Evolutionary conservation across 2,113 vertebrate genomes (phyloP).

Genomic region (Labrus mixtus): DNA sequence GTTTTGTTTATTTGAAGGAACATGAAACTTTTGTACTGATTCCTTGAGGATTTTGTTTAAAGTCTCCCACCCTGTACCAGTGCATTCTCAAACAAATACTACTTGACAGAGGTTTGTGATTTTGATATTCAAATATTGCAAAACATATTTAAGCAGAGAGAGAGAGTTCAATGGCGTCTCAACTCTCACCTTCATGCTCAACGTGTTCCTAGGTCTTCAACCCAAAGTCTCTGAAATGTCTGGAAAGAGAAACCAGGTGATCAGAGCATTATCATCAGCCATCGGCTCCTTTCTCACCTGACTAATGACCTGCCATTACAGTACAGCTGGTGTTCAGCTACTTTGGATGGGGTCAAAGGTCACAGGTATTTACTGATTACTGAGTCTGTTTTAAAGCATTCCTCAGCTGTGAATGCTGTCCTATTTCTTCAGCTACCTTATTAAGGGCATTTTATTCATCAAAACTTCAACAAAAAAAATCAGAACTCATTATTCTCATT

Average conservation of each 20-base stretch:
- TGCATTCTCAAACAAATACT: not conserved
- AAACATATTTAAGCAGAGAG: not conserved
- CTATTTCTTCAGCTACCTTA: not conserved
- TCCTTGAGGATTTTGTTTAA: not conserved
- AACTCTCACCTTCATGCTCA: conserved; percentile 1
- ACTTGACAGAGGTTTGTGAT: not conserved
- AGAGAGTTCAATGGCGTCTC: not conserved
- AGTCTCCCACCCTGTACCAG: not conserved
- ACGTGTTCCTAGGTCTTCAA: not conserved
- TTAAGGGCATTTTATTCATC: not conserved
- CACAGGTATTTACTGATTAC: conserved; percentile 36
- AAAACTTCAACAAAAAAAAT: not conserved
- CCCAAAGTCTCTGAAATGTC: not conserved
- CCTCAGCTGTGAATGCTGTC: not conserved
- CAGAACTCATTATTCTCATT: not conserved
- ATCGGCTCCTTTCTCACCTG: conserved; percentile 20
- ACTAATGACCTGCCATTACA: conserved; percentile 58
- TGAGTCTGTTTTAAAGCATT: conserved; percentile 27
- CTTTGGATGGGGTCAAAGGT: conserved; percentile 40
- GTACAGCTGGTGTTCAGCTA: conserved; percentile 51
- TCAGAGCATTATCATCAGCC: not conserved
- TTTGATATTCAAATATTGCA: not conserved
- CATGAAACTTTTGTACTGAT: not conserved
- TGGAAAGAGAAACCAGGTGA: conserved; percentile 70
- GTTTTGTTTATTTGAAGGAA: conserved; percentile 32